A percentile compares a stretch with the other conserved stretches of the same genome.
Conservation (phyloP, 2,888 invertebrate species). For the Dione juno region DNA sequence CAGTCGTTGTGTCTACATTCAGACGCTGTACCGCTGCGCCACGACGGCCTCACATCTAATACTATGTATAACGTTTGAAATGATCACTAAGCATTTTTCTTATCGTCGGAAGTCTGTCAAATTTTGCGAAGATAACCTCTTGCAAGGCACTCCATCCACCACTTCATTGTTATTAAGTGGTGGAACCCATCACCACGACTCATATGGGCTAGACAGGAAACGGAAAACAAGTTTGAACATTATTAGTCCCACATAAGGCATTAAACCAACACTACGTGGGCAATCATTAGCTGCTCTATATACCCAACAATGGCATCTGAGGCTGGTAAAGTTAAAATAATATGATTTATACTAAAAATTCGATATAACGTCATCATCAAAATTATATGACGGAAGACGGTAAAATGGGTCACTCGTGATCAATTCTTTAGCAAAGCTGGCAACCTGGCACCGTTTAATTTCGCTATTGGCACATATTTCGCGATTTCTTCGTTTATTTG, state of each 20-base stretch:
- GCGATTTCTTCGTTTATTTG: conserved; percentile 31
- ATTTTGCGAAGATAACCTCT: no score
- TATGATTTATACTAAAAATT: background rate
- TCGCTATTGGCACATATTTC: conserved; percentile 36
- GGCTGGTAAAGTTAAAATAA: background rate
- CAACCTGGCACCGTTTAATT: conserved; percentile 43
- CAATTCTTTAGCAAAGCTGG: conserved; percentile 35
- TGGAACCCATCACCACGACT: no score
- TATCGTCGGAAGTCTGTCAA: no score
- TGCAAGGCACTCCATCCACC: no score
- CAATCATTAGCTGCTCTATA: no score
- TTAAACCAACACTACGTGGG: no score
- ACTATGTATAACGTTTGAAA: no score
- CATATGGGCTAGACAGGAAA: no score
- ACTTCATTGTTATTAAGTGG: no score
- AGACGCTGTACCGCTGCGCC: background rate
- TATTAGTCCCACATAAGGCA: no score
- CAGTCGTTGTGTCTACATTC: background rate
- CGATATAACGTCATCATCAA: background rate
- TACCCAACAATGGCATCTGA: background rate
- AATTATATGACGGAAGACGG: conserved; percentile 11
- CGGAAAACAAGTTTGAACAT: no score
- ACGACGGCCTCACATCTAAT: background rate
- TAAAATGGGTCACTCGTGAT: conserved; percentile 37
- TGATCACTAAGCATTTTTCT: no score